These are phyloP conservation scores for Heliconius hewitsoni DNA, from an alignment of 1,140 invertebrate species.

Conservation along the genomic window DNA sequence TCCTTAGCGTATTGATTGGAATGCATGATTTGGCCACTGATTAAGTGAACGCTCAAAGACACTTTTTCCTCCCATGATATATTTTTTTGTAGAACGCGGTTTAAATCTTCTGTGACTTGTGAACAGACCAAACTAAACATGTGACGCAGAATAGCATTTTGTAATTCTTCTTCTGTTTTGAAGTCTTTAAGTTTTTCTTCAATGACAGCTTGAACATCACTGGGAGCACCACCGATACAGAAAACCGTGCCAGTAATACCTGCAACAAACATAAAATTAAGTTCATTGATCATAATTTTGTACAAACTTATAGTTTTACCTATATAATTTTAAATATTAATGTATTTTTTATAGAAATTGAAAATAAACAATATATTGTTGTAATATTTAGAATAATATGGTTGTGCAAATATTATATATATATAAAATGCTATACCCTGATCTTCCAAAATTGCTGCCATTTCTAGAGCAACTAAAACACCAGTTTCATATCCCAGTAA, in stretches of 20 bases:
- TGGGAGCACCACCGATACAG: conserved; percentile 54
- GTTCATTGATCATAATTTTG: too few relatives aligned
- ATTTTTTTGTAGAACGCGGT: conserved; percentile 22
- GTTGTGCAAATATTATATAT: neutral
- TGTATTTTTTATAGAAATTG: too few relatives aligned
- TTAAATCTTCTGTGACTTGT: conserved; percentile 22
- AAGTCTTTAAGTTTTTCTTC: conserved; percentile 44
- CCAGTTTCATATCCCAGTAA: conserved; percentile 62
- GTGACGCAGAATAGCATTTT: conserved; percentile 49
- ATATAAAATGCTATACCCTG: conserved; percentile 47
- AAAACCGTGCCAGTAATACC: conserved; percentile 60
- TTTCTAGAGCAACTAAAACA: conserved; percentile 58
- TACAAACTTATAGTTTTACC: too few relatives aligned
- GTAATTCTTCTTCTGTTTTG: conserved; percentile 46
- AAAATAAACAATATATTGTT: too few relatives aligned
- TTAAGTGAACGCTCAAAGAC: conserved; percentile 39
- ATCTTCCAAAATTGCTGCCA: conserved; percentile 60
- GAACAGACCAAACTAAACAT: conserved; percentile 51
- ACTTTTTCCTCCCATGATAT: conserved; percentile 53
- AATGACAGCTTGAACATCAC: conserved; percentile 45
- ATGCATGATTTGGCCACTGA: conserved; percentile 49
- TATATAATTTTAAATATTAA: too few relatives aligned
- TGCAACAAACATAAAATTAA: conserved; percentile 28
- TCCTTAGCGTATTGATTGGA: conserved; percentile 58
- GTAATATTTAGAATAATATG: too few relatives aligned